Percentiles rank a stretch among this genome's conserved stretches.
Conservation (phyloP, 2,797 vertebrate species). For the Labeo calbasu region DNA sequence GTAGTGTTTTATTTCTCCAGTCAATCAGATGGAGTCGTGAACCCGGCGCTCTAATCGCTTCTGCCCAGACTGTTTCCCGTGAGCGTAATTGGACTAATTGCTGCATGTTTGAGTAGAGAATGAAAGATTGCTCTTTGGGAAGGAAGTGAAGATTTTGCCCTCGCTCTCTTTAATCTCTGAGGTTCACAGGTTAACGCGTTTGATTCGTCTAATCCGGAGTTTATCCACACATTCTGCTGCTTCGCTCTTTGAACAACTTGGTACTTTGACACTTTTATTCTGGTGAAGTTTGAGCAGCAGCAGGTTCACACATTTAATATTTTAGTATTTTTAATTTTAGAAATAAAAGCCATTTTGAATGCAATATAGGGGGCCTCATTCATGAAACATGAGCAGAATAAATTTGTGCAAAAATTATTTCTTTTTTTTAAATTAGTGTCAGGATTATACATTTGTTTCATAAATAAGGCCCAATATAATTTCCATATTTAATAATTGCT, state of each 20-base stretch:
- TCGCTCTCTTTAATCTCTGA: constrained; percentile 46
- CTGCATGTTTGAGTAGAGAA: constrained; percentile 49
- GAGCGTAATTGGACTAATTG: constrained; percentile 58
- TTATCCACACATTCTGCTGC: background rate
- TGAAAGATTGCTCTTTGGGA: constrained; percentile 42
- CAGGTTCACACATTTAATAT: background rate
- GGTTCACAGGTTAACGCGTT: constrained; percentile 15
- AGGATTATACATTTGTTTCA: too few species aligned
- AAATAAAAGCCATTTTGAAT: background rate
- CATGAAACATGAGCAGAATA: too few species aligned
- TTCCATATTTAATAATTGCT: too few species aligned
- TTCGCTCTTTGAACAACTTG: background rate
- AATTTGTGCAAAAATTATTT: too few species aligned
- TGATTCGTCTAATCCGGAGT: constrained; percentile 13
- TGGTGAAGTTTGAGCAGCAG: background rate
- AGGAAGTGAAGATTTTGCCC: constrained; percentile 24
- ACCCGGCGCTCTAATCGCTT: background rate
- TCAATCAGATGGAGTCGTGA: background rate
- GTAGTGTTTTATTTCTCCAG: background rate
- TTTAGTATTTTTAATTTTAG: background rate
- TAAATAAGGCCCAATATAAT: too few species aligned
- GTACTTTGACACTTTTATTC: background rate
- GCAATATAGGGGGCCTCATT: too few species aligned
- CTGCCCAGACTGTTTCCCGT: constrained; percentile 15
- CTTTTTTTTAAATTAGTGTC: too few species aligned